A percentile compares a stretch with the other conserved stretches of the same genome.
Conservation (phyloP, 2,113 vertebrate species). For the Prietella phreatophila region DNA sequence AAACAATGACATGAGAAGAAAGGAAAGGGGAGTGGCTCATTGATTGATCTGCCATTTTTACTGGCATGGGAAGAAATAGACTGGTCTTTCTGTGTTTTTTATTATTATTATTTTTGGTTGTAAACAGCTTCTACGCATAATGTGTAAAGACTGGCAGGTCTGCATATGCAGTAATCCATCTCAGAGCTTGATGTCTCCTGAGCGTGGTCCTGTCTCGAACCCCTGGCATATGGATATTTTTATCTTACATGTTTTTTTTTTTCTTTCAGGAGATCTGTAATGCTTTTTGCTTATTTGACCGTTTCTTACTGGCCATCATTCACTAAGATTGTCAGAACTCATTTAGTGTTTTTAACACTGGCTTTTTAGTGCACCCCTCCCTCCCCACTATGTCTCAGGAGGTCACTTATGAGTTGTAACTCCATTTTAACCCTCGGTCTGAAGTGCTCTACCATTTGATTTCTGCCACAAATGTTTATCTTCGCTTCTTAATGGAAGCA, state of each 20-base stretch:
- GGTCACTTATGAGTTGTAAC: neutral
- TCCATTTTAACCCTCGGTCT: neutral
- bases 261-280: neutral
- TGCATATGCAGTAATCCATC: neutral
- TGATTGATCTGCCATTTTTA: neutral
- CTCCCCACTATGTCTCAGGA: no score
- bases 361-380: neutral
- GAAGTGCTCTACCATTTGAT: neutral
- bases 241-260: neutral
- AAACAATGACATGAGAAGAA: neutral
- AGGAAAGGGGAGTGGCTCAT: neutral
- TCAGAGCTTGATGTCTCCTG: neutral
- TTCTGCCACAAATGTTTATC: neutral
- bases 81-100: neutral
- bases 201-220: neutral
- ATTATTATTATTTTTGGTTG: neutral
- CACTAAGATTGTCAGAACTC: constrained; percentile 8
- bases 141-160: neutral
- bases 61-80: neutral
- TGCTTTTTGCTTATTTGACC: neutral
- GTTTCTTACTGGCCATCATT: neutral
- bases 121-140: neutral
- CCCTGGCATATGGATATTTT: neutral
- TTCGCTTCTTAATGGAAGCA: neutral
- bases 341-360: neutral